Evolutionary conservation across 2,797 vertebrate genomes (phyloP), one percentile per base, ranked within the genome.

Genomic region (Poecilia picta): DNA sequence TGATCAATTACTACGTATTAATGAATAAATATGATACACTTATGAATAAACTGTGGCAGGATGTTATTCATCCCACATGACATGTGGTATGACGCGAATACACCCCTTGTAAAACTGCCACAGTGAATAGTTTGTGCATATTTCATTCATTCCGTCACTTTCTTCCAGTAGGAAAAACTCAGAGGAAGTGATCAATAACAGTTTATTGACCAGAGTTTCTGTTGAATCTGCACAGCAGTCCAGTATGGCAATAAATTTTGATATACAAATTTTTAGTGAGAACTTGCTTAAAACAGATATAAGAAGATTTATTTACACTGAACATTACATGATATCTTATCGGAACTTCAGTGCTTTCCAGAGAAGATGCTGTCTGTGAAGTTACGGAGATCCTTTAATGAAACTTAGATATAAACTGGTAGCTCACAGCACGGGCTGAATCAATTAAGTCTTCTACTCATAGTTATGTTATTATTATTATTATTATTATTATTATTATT

Each of bases 121-220:
- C 25, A 28, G 23, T 15, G 11, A 45, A 28, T 20, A 5, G 72
- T 72, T 51, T 74, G 23, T 53, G 49, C 47, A 76, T 81, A 15
- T 83, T 13, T 0, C 53, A 55, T 55, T 79, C 0, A 78, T 75
- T 82, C 73, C 41, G 71, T 18, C 66, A 36, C n/a, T 53, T 45
- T 80, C 49, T 77, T 77, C 74, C 72, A 89, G 71, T 41, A 82
- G 76, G 39, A 89, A 80, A 73, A 87, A 18, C 55, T 84, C 59
- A 46, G 16, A 41, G 45, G 84, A 78, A 72, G 45, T 80, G 66
- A 86, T 57, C 76, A 83, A 75, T 66, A 78, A 80, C 41, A 80
- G 1, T 82, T 45, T 73, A 74, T 81, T 83, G 71, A 81, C 28
- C 75, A 74, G 46, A 74, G 45, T 41, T 73, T n/a, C 41, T 76